Evolutionary conservation across 2,113 vertebrate genomes (phyloP), one percentile per base, ranked within the genome.

Genomic region (Ailurus styani): DNA sequence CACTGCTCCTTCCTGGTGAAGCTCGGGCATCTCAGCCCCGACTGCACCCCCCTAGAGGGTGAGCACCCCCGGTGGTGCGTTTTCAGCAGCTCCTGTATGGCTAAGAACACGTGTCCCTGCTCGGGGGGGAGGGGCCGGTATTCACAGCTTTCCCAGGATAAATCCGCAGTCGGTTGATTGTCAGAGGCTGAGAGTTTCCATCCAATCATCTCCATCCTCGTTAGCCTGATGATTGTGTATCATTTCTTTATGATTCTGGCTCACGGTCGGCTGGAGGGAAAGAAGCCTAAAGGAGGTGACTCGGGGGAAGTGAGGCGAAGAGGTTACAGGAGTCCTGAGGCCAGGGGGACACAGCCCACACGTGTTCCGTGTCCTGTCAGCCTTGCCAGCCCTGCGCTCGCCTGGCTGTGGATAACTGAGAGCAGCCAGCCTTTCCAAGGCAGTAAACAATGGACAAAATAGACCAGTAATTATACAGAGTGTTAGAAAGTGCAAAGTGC

Each of bases 131-230:
- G 97, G 47, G 40, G 1, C 98, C 94, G 98, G 96, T 98, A 98
- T 99, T 98, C 99, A 98, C 97, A 97, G 98, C 98, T 99, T 99
- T 99, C 98, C 99, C 98, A 99, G 98, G 97, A 99, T 98, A 99
- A 99, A 98, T 98, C 96, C 88, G 94, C 98, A 99, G 99, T 97
- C 98, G 98, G 98, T 98, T 98, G 98, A 99, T 99, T 98, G 98
- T 77, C 95, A 97, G 70, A 96, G 98, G 97, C 98, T 90, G 98
- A 96, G 91, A 98, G 94, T 96, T 88, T 89, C 98, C 98, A 34
- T 45, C 7, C 6, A 3, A 6, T 25, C 60, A 0, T 27, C 85
- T 47, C 60, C 15, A 5, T 25, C 47, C 34, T 29, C 75, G 6
- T 45, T 29, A 70, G 8, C 27, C 77, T 4, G 13, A 14, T 29